Conservation (phyloP, 2,113 vertebrate genomes). For the Pangasianodon hypophthalmus region DNA sequence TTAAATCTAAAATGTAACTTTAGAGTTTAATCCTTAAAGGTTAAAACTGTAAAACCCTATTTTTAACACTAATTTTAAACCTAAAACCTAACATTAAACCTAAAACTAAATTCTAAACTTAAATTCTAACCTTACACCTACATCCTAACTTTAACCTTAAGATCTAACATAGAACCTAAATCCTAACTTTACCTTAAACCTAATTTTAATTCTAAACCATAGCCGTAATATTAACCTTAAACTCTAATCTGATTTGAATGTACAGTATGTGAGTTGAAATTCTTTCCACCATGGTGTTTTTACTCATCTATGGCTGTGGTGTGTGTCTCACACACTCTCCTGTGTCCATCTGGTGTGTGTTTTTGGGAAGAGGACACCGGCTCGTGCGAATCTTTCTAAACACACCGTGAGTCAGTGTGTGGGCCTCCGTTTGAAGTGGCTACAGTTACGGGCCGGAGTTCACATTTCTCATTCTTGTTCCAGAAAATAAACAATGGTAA, state of each 20-base stretch:
- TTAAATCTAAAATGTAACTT: not conserved
- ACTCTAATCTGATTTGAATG: not conserved
- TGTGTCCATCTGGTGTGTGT: slow-evolving; percentile 30
- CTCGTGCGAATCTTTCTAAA: slow-evolving; percentile 38
- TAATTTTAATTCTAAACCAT: not conserved
- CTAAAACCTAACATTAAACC: not conserved
- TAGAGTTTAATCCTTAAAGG: not conserved
- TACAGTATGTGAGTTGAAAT: not conserved
- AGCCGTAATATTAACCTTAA: not conserved
- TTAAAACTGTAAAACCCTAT: not conserved
- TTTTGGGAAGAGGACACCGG: slow-evolving; percentile 22
- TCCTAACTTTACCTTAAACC: not conserved
- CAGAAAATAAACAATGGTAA: slow-evolving; percentile 22
- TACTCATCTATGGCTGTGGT: not conserved
- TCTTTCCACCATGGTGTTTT: not conserved
- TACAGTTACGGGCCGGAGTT: not conserved
- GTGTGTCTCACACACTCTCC: slow-evolving; percentile 13
- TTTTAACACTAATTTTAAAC: not conserved
- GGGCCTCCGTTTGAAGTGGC: slow-evolving; percentile 22
- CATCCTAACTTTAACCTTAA: not conserved
- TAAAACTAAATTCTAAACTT: not conserved
- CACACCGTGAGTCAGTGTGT: slow-evolving; percentile 22
- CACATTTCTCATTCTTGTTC: not conserved
- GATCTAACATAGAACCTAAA: not conserved
- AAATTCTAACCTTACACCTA: not conserved